phyloP scores from a whole-genome alignment of 2,888 invertebrate species.

The Eugnorisma glareosa region DNA sequence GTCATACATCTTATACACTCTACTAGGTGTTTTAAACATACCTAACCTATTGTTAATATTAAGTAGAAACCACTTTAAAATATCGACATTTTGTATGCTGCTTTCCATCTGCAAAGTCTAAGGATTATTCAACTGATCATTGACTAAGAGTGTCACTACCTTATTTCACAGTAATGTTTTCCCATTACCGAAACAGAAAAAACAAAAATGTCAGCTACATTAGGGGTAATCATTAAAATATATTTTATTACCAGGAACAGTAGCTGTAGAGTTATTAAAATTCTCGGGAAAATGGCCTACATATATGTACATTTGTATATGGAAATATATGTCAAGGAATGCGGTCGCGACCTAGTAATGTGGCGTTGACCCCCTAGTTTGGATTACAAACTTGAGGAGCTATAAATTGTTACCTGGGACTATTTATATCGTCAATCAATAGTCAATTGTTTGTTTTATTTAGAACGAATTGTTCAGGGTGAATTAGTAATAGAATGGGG shows the following conservation, averaged over 20 bases:
- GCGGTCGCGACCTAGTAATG: slow-evolving; percentile 52
- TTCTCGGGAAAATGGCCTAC: slow-evolving; percentile 24
- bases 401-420: slow-evolving; percentile 39
- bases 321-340: slow-evolving; percentile 51
- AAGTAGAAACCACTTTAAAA: not conserved
- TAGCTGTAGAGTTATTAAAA: slow-evolving; percentile 4
- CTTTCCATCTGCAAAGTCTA: slow-evolving; percentile 10
- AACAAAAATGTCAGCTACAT: not conserved
- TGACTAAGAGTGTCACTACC: not conserved
- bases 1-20: not conserved
- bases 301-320: slow-evolving; percentile 26
- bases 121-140: not conserved
- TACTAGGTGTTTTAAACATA: not conserved
- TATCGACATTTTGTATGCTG: not conserved
- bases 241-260: slow-evolving; percentile 21
- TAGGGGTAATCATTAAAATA: slow-evolving; percentile 1
- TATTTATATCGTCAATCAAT: slow-evolving; percentile 43
- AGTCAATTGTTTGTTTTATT: slow-evolving; percentile 20
- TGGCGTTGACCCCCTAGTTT: slow-evolving; percentile 53
- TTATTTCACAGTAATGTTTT: not conserved
- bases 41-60: not conserved
- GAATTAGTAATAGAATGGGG: not conserved
- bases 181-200: slow-evolving; percentile 5
- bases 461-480: slow-evolving; percentile 9
- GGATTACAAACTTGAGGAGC: slow-evolving; percentile 36